phyloP scores from a whole-genome alignment of 2,888 invertebrate species.

The Xanthorhoe designata region DNA sequence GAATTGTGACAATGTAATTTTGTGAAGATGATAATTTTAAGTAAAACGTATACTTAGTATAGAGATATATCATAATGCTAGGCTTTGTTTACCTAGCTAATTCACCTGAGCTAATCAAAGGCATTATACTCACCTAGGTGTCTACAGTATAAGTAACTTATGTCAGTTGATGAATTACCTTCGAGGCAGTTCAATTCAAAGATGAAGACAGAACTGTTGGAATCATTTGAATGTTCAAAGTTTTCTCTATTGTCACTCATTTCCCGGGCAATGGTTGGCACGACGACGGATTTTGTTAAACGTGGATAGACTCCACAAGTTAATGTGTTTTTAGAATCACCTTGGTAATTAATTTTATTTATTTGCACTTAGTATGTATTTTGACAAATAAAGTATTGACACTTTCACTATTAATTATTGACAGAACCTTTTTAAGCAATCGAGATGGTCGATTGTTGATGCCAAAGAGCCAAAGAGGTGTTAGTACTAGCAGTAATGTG shows the following conservation, averaged over 20 bases:
- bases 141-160: background rate
- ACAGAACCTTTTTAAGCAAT: background rate
- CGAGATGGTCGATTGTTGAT: constrained; percentile 5
- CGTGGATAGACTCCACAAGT: constrained; percentile 19
- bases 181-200: constrained; percentile 55
- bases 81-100: too few species aligned
- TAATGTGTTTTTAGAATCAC: constrained; percentile 48
- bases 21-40: too few species aligned
- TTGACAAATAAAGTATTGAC: constrained; percentile 14
- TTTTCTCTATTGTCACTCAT: constrained; percentile 47
- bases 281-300: constrained; percentile 1
- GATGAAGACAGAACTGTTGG: constrained; percentile 53
- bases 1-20: too few species aligned
- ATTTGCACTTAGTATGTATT: constrained; percentile 32
- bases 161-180: constrained; percentile 45
- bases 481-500: too few species aligned
- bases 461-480: too few species aligned
- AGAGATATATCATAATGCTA: too few species aligned
- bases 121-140: too few species aligned
- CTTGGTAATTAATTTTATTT: constrained; percentile 64
- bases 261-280: constrained; percentile 6
- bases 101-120: too few species aligned
- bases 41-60: too few species aligned
- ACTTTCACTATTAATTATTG: background rate
- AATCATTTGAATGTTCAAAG: constrained; percentile 43